These are phyloP conservation scores for Colius striatus DNA, from an alignment of 2,113 vertebrate genomes.

Conservation along the genomic window DNA sequence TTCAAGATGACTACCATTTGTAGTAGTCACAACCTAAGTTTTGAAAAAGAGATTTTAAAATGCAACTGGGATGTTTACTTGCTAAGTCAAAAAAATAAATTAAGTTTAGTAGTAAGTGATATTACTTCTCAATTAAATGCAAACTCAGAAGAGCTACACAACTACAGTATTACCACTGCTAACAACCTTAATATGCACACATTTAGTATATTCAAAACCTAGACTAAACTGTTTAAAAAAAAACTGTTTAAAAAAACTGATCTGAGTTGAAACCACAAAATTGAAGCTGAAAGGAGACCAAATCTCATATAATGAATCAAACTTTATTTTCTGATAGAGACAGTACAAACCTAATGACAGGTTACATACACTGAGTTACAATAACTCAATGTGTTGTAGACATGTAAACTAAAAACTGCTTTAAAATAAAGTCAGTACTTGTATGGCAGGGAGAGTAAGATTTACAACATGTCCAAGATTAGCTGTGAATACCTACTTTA, in stretches of 20 bases:
- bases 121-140: neutral
- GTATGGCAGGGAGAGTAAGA: neutral
- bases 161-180: neutral
- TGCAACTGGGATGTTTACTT: neutral
- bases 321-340: neutral
- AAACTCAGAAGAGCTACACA: neutral
- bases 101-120: neutral
- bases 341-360: neutral
- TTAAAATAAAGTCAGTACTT: neutral
- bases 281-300: neutral
- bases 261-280: neutral
- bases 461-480: neutral
- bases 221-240: neutral
- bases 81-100: neutral
- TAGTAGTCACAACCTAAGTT: neutral
- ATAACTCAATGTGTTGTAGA: neutral
- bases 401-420: neutral
- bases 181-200: neutral
- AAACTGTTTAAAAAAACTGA: neutral
- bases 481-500: neutral
- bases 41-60: neutral
- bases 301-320: neutral
- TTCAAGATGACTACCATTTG: neutral
- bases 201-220: neutral
- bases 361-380: neutral